Evolutionary conservation across 2,113 vertebrate genomes (phyloP).

Genomic region (Stegastes partitus): DNA sequence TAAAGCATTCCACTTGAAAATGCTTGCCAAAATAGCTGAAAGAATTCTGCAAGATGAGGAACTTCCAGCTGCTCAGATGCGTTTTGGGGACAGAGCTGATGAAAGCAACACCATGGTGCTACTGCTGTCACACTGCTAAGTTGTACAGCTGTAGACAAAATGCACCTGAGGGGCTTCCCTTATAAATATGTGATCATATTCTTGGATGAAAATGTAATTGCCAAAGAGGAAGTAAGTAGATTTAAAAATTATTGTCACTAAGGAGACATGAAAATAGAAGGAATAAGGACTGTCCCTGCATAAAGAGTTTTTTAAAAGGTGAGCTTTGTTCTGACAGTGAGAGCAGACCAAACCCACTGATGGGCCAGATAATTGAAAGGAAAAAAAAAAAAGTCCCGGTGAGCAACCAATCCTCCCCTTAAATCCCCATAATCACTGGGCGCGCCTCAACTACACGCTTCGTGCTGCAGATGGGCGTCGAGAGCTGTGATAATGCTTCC

Average conservation of each 20-base stretch:
- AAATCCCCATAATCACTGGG: slow-evolving; percentile 9
- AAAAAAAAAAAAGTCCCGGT: not conserved
- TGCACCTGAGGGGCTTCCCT: not conserved
- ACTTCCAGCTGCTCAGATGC: slow-evolving; percentile 22
- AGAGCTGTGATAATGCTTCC: slow-evolving; percentile 62
- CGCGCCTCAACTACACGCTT: slow-evolving; percentile 46
- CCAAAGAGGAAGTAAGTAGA: not conserved
- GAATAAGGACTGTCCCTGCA: too few relatives aligned
- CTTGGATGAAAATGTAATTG: not conserved
- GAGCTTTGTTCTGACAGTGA: not conserved
- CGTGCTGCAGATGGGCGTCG: slow-evolving; percentile 68
- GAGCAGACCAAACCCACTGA: not conserved
- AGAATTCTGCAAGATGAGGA: slow-evolving; percentile 16
- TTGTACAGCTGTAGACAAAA: not conserved
- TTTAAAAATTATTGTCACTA: not conserved
- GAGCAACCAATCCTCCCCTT: not conserved
- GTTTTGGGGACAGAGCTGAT: slow-evolving; percentile 22
- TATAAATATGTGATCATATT: not conserved
- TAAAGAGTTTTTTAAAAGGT: too few relatives aligned
- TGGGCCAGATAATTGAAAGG: not conserved
- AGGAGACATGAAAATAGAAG: too few relatives aligned
- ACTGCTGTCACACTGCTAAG: not conserved
- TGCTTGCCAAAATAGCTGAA: slow-evolving; percentile 12
- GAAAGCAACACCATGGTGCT: not conserved
- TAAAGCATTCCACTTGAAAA: slow-evolving; percentile 24